These are phyloP conservation scores for Saguinus imperator DNA, from an alignment of 2,113 vertebrate genomes.

Conservation along the genomic window DNA sequence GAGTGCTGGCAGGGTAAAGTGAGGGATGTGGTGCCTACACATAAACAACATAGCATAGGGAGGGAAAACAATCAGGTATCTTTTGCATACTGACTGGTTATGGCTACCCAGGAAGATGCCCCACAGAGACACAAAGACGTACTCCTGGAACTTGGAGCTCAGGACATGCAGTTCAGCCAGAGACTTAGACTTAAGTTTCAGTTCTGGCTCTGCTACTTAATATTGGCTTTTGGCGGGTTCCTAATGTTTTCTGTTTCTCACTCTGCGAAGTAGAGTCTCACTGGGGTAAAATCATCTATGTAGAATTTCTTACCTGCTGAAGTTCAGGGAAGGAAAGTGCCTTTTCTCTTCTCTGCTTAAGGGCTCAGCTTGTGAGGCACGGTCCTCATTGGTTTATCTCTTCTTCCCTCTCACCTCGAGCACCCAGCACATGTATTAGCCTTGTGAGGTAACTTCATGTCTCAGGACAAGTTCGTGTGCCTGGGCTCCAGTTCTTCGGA, in stretches of 20 bases:
- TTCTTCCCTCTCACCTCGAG: too few relatives aligned
- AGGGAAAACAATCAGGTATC: not conserved
- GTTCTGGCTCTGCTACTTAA: not conserved
- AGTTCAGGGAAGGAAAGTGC: not conserved
- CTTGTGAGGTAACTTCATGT: rapidly evolving
- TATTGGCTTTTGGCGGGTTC: not conserved
- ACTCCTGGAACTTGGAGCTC: rapidly evolving
- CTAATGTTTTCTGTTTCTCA: not conserved
- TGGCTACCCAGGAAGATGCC: not conserved
- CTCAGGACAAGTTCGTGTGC: not conserved
- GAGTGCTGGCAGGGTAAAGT: not conserved
- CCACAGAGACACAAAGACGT: rapidly evolving
- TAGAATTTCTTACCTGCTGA: not conserved
- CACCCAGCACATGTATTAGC: not conserved
- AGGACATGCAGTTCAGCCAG: not conserved
- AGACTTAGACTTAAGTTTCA: not conserved
- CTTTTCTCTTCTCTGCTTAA: not conserved
- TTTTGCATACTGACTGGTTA: rapidly evolving
- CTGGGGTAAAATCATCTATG: not conserved
- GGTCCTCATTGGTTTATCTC: not conserved
- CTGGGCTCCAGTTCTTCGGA: not conserved
- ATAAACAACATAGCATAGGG: rapidly evolving
- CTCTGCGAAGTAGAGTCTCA: not conserved
- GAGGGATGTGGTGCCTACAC: rapidly evolving
- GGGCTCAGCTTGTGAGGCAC: not conserved